Base-by-base conservation (phyloP, 2,797 vertebrate species). In the Sebastes minor region DNA sequence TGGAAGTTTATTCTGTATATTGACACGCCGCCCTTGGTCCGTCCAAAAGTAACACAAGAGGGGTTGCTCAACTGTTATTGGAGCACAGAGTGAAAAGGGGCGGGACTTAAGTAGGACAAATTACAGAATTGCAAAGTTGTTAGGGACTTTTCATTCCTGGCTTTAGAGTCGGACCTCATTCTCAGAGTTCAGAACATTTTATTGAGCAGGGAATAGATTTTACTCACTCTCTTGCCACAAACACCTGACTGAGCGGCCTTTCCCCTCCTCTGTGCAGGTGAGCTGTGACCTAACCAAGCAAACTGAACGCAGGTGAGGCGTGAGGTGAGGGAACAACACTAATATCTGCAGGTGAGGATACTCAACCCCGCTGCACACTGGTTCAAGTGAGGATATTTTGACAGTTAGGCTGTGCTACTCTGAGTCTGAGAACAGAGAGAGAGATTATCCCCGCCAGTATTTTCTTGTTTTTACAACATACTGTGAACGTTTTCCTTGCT, bases 331-430 rank as follows among this genome's bases (percentile, higher is more conserved):
- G 59, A 65, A 80, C 32, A 80, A 52, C 32, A 57, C n/a, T 28
- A 42, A 71, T 52, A 72, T 72, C 78, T 56, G 61, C 74, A 86
- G 80, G 68, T 79, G 69, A 63, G 55, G 60, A 57, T 52, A 46
- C 20, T 60, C 65, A 66, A 38, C 64, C 27, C 49, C 69, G 49
- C 27, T 77, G 64, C 64, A 57, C 60, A 30, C 13, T 33, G 60
- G 62, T 68, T 74, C 27, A 35, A 42, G 3, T 72, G 49, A n/a
- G 27, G 59, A 66, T 28, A 59, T 84, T 80, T 69, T 70, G 71
- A 80, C 70, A 71, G 78, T 78, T 74, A 63, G 12, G 59, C 22
- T 72, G 57, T 70, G 69, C 33, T 75, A 6, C 27, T 63, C 25
- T 23, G 25, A 12, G 53, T 79, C 63, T 64, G 20, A 53, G 18